A percentile compares a stretch with the other conserved stretches of the same genome.
phyloP scores from a whole-genome alignment of 2,888 invertebrate species.

The Choreutis nemorana region DNA sequence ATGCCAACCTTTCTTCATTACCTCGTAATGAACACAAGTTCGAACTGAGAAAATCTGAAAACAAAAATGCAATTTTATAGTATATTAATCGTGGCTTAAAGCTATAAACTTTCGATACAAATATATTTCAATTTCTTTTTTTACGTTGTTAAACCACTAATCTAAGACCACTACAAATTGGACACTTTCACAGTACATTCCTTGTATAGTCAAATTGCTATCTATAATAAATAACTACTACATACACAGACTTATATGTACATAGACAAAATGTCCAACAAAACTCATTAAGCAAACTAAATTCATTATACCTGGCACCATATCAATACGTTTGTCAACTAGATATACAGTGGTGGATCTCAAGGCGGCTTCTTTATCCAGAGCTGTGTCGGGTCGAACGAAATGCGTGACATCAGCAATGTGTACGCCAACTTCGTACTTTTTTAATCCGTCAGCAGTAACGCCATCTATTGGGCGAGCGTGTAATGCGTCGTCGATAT shows the following conservation, averaged over 20 bases:
- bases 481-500: slow-evolving; percentile 98
- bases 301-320: slow-evolving; percentile 71
- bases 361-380: slow-evolving; percentile 93
- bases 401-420: slow-evolving; percentile 99
- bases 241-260: too few species aligned
- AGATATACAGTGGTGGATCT: slow-evolving; percentile 97
- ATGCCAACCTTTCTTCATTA: slow-evolving; percentile 90
- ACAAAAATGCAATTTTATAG: background rate
- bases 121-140: too few species aligned
- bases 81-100: slow-evolving; percentile 1
- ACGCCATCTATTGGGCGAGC: slow-evolving; percentile 76
- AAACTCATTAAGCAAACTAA: too few species aligned
- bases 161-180: too few species aligned
- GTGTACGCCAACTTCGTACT: slow-evolving; percentile 86
- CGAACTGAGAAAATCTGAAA: slow-evolving; percentile 86
- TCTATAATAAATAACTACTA: too few species aligned
- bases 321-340: slow-evolving; percentile 90
- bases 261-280: too few species aligned
- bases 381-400: slow-evolving; percentile 88
- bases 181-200: too few species aligned
- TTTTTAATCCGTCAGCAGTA: slow-evolving; percentile 24
- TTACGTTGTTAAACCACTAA: too few species aligned
- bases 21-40: slow-evolving; percentile 95
- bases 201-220: too few species aligned
- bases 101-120: too few species aligned